phyloP scores from a whole-genome alignment of 2,113 vertebrate genomes.

The Pardalotus punctatus region DNA sequence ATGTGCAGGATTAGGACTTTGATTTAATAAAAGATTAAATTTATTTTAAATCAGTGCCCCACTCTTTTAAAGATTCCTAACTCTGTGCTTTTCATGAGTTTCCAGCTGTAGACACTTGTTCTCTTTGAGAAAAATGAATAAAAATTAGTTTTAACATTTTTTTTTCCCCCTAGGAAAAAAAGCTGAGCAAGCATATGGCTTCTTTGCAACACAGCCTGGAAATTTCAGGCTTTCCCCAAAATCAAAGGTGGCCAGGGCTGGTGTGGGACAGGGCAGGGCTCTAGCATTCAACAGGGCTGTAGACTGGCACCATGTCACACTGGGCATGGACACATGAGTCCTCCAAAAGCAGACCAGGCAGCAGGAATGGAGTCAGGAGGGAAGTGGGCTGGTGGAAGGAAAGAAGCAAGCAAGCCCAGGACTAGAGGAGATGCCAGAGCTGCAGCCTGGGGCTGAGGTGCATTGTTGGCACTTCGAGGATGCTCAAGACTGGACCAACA shows the following conservation, averaged over 20 bases:
- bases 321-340: neutral
- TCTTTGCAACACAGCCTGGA: neutral
- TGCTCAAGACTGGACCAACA: neutral
- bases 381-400: neutral
- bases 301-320: neutral
- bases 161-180: neutral
- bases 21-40: neutral
- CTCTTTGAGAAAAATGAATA: conserved; percentile 4
- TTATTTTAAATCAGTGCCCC: neutral
- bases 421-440: neutral
- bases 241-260: neutral
- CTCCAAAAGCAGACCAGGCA: neutral
- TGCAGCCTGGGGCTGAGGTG: neutral
- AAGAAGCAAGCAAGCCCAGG: neutral
- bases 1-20: neutral
- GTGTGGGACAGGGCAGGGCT: neutral
- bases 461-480: neutral
- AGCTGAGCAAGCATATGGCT: neutral
- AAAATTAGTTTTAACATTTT: neutral
- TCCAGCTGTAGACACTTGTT: conserved; percentile 40
- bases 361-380: neutral
- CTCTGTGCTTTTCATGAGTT: neutral
- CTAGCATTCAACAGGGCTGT: neutral
- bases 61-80: neutral
- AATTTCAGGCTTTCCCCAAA: neutral